Evolutionary conservation across 2,797 vertebrate genomes (phyloP), one percentile per base, ranked within the genome.

Genomic region (Brachyalestes nurse): DNA sequence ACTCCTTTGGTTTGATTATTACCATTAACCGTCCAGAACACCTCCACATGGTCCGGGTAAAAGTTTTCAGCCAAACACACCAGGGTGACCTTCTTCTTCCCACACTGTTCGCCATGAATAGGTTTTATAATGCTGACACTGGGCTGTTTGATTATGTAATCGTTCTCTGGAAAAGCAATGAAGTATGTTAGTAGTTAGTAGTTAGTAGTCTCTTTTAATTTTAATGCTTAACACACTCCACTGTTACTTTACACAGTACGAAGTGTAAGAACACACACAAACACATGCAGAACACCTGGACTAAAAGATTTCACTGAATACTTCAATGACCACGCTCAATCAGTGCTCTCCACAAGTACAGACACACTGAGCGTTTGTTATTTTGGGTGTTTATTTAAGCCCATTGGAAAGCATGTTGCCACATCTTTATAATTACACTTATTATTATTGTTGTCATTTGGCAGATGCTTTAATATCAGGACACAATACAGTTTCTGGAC

Each of bases 31-130:
- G 2, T 0, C 93, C 93, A 94, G 69, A 0, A 16, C 10, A 92
- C 80, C 0, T 0, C 4, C 28, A 93, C 86, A 80, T 94, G 93
- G 86, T 94, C 92, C 0, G 93, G 93, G 86, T 93, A 94, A 86
- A 94, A 94, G 0, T 0, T 0, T 0, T 3, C 25, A 72, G 82
- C 91, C 85, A 89, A 47, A 72, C 93, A 94, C 9, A 93, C 83
- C 2, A 94, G 10, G 40, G 92, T 93, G 83, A 90, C 85, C 38
- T 16, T 80, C 2, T 3, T 0, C 13, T 80, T 66, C 1, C 0
- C 7, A 73, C 90, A 91, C 4, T 0, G 0, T 81, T 93, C 91
- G 0, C 23, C 10, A 0, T 0, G 0, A 0, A 88, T 86, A 16
- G 91, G 91, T n/a, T 0, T 0, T 1, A 90, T 5, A 21, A 93